A percentile compares a stretch with the other conserved stretches of the same genome.
These are phyloP conservation scores for Takifugu rubripes DNA, from an alignment of 2,797 vertebrate genomes.

Conservation along the genomic window DNA sequence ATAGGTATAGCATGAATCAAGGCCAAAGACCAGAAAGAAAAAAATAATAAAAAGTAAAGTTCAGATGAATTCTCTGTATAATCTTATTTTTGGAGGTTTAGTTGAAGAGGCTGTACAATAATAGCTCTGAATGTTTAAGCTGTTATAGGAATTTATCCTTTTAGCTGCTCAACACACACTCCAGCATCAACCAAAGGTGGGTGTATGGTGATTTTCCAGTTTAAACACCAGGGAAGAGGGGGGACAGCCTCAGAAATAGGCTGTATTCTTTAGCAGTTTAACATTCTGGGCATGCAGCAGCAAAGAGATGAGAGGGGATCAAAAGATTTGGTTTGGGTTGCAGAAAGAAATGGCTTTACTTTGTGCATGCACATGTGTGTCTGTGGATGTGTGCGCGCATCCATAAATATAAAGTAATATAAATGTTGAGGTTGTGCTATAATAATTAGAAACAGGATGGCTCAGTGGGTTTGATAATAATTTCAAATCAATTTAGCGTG, in stretches of 20 bases:
- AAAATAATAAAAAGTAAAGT: too few species aligned
- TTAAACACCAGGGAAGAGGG: conserved; percentile 50
- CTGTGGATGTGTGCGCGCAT: conserved; percentile 5
- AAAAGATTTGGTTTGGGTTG: conserved; percentile 64
- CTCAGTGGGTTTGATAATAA: conserved; percentile 74
- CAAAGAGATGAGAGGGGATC: conserved; percentile 55
- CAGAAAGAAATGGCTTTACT: conserved; percentile 51
- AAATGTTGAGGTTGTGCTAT: conserved; percentile 61
- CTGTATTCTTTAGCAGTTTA: conserved; percentile 62
- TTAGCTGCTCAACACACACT: conserved; percentile 46
- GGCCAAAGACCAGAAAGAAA: too few species aligned
- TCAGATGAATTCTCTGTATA: neutral
- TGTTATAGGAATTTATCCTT: conserved; percentile 33
- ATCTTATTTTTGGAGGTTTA: conserved; percentile 6
- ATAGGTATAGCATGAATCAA: too few species aligned
- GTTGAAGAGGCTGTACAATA: conserved; percentile 23
- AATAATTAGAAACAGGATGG: conserved; percentile 65
- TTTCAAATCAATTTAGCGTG: conserved; percentile 71
- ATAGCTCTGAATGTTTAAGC: conserved; percentile 33
- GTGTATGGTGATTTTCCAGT: conserved; percentile 57
- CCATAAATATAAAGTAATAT: conserved; percentile 48
- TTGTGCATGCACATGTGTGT: conserved; percentile 16
- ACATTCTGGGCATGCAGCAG: conserved; percentile 63
- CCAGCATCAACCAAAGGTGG: conserved; percentile 54
- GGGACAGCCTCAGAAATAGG: conserved; percentile 51